Evolutionary conservation across 2,113 vertebrate genomes (phyloP), one percentile per base, ranked within the genome.

Genomic region (Corydoras sp.): DNA sequence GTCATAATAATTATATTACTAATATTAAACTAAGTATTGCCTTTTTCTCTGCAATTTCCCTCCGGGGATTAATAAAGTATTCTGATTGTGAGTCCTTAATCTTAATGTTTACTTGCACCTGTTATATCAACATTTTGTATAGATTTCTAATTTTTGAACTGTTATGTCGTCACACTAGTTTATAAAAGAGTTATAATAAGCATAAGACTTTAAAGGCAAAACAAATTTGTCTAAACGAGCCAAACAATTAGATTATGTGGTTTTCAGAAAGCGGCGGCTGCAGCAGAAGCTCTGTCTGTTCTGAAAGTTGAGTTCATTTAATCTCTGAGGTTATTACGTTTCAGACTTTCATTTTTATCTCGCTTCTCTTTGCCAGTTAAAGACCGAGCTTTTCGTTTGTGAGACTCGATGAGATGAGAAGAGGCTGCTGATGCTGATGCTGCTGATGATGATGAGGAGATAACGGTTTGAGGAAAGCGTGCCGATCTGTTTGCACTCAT

Each of bases 251-350:
- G 81, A 85, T 83, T 67, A 71, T 66, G 74, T 62, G 67, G 18
- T 61, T 75, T 72, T 64, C 24, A 18, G 55, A 55, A 30, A 67
- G 62, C 29, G 71, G 51, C 58, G 87, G 90, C 87, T 90, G 89
- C 71, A 32, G 87, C 90, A 90, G 43, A 60, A 54, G 56, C 35
- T 51, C 61, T 31, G 51, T 65, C 58, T 72, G 35, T 49, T 51
- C 68, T 29, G 58, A 91, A 91, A 90, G 90, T 90, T 87, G 86
- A 90, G 90, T 90, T 87, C 86, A 86, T 86, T 83, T 94, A 93
- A 94, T 93, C 92, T 91, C 84, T 86, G 88, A 88, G 90, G 62
- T 75, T 76, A 79, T 64, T 58, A 53, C 30, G 68, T 65, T 73
- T 72, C 66, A 75, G 77, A 56, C 67, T 64, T 72, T 62, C 75